Base-by-base conservation (phyloP, 2,797 vertebrate species). In the Anableps anableps region DNA sequence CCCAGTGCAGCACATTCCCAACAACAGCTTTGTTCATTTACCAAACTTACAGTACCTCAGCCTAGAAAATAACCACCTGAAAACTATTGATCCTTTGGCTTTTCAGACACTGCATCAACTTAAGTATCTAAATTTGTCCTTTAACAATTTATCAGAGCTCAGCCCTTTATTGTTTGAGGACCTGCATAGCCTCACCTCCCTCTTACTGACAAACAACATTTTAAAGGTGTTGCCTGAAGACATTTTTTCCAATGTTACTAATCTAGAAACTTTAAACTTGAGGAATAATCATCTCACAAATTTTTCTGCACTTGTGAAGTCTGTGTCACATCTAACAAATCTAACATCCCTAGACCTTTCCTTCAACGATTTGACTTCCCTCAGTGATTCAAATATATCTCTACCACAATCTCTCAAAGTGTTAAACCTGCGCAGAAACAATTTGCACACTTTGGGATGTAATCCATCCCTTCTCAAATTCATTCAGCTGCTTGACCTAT, bases 401-500 rank as follows among this genome's bases (percentile, higher is more conserved):
- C 78, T 96, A 48, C 96, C 95, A 1, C 29, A 51, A 48, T 94
- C 92, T 34, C 95, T 96, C 41, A 74, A 14, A 1, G 45, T 0
- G 1, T 83, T 96, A 36, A 88, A 92, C 66, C 43, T 96, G 7
- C 87, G 87, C 48, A 50, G 41, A 70, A 96, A 96, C 83, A 85
- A 89, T 1, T 83, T 96, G 45, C 38, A 2, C 2, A 93, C 76
- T 1, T 88, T 96, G 72, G 91, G 79, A 50, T 95, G 94, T 77
- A 23, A 82, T 2, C 21, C 14, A 1, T 87, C 79, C 0, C 95
- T 95, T 79, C 86, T 96, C 1, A 60, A 53, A 0, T 76, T 38
- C 29, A 79, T 96, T 45, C 21, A 77, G 23, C 0, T 86, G 6
- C 83, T 96, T 26, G 95, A 96, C 91, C 79, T 96, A 29, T 96